Evolutionary conservation across 1,140 invertebrate species (phyloP).

Genomic region (Polypedilum vanderplanki): DNA sequence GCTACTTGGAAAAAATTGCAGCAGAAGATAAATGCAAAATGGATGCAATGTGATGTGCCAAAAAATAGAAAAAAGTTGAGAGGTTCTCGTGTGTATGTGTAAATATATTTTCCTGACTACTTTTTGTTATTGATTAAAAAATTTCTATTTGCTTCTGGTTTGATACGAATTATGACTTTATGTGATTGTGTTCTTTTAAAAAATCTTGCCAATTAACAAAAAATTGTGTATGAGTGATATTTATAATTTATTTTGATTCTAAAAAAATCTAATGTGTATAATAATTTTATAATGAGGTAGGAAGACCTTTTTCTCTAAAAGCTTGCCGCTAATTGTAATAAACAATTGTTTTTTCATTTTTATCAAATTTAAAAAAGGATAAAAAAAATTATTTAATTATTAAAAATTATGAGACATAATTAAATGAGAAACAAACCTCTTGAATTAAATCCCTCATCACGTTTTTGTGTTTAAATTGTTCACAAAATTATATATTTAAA

Average conservation of each 20-base stretch:
- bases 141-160: too few species aligned
- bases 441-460: conserved; percentile 26
- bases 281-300: not conserved
- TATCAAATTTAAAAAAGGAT: conserved; percentile 31
- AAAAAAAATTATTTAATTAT: conserved; percentile 27
- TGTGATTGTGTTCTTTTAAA: too few species aligned
- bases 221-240: not conserved
- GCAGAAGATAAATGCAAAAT: too few species aligned
- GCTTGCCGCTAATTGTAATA: conserved; percentile 1
- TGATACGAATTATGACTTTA: too few species aligned
- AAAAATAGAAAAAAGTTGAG: not conserved
- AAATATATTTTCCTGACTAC: too few species aligned
- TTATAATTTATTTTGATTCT: not conserved
- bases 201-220: not conserved
- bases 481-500: conserved; percentile 27
- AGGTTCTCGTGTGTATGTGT: not conserved
- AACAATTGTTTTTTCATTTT: not conserved
- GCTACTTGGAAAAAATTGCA: not conserved
- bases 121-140: too few species aligned
- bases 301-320: conserved; percentile 18
- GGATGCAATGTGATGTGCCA: not conserved
- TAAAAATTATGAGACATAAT: conserved; percentile 24
- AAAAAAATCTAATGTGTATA: not conserved
- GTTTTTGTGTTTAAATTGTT: conserved; percentile 5
- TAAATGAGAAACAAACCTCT: conserved; percentile 6